Evolutionary conservation across 2,797 vertebrate species (phyloP).

Genomic region (Smutsia temminckii): DNA sequence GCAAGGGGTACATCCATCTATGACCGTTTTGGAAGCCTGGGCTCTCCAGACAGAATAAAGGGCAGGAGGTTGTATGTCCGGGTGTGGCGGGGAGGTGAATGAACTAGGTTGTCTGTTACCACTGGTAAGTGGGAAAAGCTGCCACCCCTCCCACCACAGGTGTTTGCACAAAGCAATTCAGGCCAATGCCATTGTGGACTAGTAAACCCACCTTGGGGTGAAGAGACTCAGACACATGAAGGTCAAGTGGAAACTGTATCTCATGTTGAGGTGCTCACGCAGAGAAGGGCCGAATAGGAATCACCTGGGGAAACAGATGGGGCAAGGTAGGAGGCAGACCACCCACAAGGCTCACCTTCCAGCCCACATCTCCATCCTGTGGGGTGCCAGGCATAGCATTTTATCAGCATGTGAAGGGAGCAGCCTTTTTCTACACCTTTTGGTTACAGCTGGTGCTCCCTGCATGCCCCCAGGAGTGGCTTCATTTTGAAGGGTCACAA

Average conservation of each 20-base stretch:
- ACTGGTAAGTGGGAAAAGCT: neutral
- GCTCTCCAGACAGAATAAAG: neutral
- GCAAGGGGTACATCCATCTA: neutral
- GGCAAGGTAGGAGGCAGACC: neutral
- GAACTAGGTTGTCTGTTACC: neutral
- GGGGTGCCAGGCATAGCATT: fast-evolving
- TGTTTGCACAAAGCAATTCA: neutral
- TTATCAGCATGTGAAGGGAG: neutral
- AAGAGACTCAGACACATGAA: conserved; percentile 79
- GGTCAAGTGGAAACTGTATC: conserved; percentile 65
- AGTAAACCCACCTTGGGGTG: conserved; percentile 77
- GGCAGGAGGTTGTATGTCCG: too few relatives aligned
- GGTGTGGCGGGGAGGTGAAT: neutral
- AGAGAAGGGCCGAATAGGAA: neutral
- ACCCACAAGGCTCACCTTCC: neutral
- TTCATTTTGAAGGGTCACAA: neutral
- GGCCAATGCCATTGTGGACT: neutral
- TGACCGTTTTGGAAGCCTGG: neutral
- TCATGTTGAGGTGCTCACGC: conserved; percentile 77
- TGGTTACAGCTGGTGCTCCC: neutral
- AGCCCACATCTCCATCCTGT: fast-evolving
- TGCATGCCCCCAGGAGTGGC: neutral
- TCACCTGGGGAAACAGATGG: conserved; percentile 45
- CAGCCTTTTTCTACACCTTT: neutral
- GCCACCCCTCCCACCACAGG: neutral